A percentile compares a stretch with the other conserved stretches of the same genome.
phyloP scores from a whole-genome alignment of 2,113 vertebrate species.

The Parus major region DNA sequence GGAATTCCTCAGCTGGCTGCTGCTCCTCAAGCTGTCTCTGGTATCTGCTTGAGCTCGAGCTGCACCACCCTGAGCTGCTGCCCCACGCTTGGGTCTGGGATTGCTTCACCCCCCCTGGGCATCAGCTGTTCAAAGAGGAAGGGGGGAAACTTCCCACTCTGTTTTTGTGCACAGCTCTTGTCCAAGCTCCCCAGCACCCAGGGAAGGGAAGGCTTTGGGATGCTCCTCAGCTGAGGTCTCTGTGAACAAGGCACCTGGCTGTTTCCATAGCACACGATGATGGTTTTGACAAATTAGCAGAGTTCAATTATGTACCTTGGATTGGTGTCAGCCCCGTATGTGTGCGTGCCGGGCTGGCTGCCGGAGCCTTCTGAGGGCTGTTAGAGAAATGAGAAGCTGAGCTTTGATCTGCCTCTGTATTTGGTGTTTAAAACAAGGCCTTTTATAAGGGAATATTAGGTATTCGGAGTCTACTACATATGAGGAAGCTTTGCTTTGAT shows the following conservation, averaged over 20 bases:
- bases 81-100: accelerated
- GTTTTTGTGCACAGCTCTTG: accelerated
- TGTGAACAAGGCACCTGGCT: neutral
- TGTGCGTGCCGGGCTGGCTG: neutral
- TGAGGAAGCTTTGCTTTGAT: slow-evolving; percentile 58
- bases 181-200: neutral
- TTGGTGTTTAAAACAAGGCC: slow-evolving; percentile 72
- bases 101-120: neutral
- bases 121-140: too few species aligned
- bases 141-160: neutral
- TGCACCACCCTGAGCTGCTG: accelerated
- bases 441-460: slow-evolving; percentile 67
- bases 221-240: neutral
- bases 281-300: slow-evolving; percentile 15
- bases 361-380: slow-evolving; percentile 34
- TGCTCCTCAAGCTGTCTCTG: neutral
- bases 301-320: slow-evolving; percentile 25
- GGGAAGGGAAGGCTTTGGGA: neutral
- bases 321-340: neutral
- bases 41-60: accelerated
- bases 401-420: slow-evolving; percentile 71
- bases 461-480: slow-evolving; percentile 63
- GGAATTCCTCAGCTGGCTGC: neutral
- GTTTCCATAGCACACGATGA: neutral
- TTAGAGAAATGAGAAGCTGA: slow-evolving; percentile 48